phyloP scores from a whole-genome alignment of 2,888 invertebrate species.

The Hemaris fuciformis region DNA sequence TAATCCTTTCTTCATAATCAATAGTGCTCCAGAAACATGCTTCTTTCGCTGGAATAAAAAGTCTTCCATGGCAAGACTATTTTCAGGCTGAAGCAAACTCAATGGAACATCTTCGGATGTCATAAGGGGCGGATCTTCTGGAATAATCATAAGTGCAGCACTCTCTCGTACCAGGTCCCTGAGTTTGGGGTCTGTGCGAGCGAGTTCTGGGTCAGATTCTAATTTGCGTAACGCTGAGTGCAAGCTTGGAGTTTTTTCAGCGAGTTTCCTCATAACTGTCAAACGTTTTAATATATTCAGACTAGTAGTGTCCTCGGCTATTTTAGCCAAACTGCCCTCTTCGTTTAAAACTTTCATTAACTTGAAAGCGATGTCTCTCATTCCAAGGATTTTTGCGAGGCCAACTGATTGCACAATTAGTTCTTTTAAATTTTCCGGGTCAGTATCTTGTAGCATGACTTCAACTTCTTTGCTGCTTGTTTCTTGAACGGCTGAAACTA shows the following conservation, averaged over 20 bases:
- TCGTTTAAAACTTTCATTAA: conserved; percentile 78
- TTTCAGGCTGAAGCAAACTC: conserved; percentile 84
- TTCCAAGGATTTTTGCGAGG: conserved; percentile 85
- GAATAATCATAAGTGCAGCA: conserved; percentile 85
- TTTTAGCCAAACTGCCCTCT: conserved; percentile 77
- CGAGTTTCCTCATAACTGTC: conserved; percentile 86
- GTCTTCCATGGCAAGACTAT: conserved; percentile 89
- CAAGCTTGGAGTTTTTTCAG: conserved; percentile 84
- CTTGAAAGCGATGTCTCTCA: conserved; percentile 83
- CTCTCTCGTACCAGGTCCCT: conserved; percentile 87
- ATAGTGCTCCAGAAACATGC: conserved; percentile 79
- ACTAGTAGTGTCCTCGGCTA: conserved; percentile 82
- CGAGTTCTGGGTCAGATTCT: conserved; percentile 84
- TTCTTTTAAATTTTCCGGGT: conserved; percentile 67
- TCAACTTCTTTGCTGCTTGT: conserved; percentile 82
- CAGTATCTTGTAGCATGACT: conserved; percentile 74
- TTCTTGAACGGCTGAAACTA: conserved; percentile 84
- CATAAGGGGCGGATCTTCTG: conserved; percentile 81
- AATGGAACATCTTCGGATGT: conserved; percentile 87
- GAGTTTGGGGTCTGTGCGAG: conserved; percentile 85
- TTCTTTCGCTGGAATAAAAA: conserved; percentile 84
- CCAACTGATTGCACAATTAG: conserved; percentile 84
- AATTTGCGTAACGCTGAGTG: conserved; percentile 83
- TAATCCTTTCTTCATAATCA: conserved; percentile 87
- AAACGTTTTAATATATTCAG: conserved; percentile 85